phyloP scores from a whole-genome alignment of 2,888 invertebrate genomes.

The Athetis lepigone region DNA sequence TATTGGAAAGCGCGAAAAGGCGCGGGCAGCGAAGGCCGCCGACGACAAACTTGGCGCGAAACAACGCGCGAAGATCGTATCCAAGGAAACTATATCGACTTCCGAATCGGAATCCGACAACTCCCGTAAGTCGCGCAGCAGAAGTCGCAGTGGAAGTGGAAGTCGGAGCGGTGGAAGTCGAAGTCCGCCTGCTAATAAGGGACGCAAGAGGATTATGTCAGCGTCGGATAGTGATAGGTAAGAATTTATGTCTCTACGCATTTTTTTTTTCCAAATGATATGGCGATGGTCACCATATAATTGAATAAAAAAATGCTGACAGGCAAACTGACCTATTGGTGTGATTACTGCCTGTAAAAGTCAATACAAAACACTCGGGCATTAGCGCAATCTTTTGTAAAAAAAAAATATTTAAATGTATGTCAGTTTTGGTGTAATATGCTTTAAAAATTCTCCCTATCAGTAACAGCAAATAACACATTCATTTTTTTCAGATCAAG shows the following conservation, averaged over 20 bases:
- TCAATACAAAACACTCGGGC: no score
- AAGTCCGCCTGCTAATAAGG: slow-evolving; percentile 84
- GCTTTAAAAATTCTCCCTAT: background rate
- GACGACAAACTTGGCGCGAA: slow-evolving; percentile 94
- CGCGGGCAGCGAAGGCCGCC: slow-evolving; percentile 78
- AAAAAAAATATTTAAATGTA: no score
- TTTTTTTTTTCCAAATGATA: no score
- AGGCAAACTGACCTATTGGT: no score
- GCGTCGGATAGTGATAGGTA: slow-evolving; percentile 91
- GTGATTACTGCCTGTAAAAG: no score
- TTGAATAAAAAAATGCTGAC: no score
- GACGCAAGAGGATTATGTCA: slow-evolving; percentile 91
- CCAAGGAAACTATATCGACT: slow-evolving; percentile 98
- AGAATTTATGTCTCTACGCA: slow-evolving; percentile 9
- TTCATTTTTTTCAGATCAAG: slow-evolving; percentile 54
- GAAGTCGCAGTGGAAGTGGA: slow-evolving; percentile 73
- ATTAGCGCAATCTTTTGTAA: no score
- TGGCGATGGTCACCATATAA: no score
- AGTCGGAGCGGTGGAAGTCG: slow-evolving; percentile 78
- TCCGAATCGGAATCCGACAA: slow-evolving; percentile 94
- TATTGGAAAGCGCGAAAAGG: slow-evolving; percentile 83
- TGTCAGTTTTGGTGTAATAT: no score
- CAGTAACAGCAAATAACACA: background rate
- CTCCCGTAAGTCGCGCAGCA: slow-evolving; percentile 76
- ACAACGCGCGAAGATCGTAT: slow-evolving; percentile 96